Percentiles rank a stretch among this genome's conserved stretches.
These are phyloP conservation scores for Hippocampus zosterae DNA, from an alignment of 2,113 vertebrate genomes.

Conservation along the genomic window DNA sequence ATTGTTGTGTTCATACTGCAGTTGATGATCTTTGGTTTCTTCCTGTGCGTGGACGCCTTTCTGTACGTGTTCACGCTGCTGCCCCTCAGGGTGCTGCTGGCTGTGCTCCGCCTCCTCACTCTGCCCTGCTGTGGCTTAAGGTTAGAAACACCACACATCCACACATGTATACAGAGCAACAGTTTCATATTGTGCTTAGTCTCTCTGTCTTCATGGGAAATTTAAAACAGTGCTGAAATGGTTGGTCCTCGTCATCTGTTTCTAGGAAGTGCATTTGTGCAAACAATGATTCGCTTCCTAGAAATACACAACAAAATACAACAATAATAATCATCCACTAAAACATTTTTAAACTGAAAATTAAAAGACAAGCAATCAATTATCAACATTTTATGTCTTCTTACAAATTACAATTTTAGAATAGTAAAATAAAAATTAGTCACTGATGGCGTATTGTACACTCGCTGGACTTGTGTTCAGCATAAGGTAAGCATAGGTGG, in stretches of 20 bases:
- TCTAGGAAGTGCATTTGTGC: neutral
- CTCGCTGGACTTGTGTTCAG: too few species aligned
- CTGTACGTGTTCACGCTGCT: constrained; percentile 96
- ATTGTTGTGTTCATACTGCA: constrained; percentile 45
- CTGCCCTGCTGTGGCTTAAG: constrained; percentile 90
- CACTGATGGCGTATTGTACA: too few species aligned
- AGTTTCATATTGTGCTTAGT: neutral
- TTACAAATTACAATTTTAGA: neutral
- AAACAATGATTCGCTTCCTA: too few species aligned
- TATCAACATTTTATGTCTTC: neutral
- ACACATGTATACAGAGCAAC: neutral
- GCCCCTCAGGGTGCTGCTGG: constrained; percentile 88
- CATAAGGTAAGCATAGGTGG: too few species aligned
- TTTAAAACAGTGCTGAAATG: neutral
- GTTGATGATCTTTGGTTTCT: constrained; percentile 96
- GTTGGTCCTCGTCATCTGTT: neutral
- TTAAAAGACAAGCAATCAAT: neutral
- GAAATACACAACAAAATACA: neutral
- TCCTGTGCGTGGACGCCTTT: constrained; percentile 95
- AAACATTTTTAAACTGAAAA: too few species aligned
- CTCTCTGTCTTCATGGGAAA: neutral
- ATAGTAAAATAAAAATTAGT: too few species aligned
- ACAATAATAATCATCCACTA: neutral
- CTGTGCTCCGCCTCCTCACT: constrained; percentile 83
- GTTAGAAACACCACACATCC: constrained; percentile 57